Base-by-base conservation (phyloP, 2,113 vertebrate genomes). In the Seriola rivoliana region DNA sequence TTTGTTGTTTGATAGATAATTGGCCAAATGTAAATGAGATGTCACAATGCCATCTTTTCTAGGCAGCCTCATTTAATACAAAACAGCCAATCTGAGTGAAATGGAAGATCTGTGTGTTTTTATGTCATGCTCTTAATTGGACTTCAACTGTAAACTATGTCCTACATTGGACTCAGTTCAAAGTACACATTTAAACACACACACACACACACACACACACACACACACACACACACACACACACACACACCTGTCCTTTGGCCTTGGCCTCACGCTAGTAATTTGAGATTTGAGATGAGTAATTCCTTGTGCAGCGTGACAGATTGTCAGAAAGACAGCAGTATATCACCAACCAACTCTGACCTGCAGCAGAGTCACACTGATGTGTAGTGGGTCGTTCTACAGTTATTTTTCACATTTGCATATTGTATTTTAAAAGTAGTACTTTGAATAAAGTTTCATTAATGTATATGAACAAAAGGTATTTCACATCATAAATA, bases 201-300 rank as follows among this genome's bases (percentile, higher is more conserved):
- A 29, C 25, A 29, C 25, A 29, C 25, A 29, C 25, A 29, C 25
- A 29, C 25, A 55, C 32, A 52, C 34, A 48, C 16, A 75, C 54
- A 66, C 8, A 65, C 46, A 70, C 48, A 63, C 25, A 48, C 29
- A 59, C 7, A 21, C 40, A 38, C 9, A 57, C 25, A 52, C 34
- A 48, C 17, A 75, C 54, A 63, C 8, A 65, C 48, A 71, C 50
- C 59, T 81, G 71, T 77, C 59, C 58, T n/a, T 52, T 81, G 60
- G 38, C 44, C 82, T 82, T 91, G 84, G 21, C 86, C 66, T 71
- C 29, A 12, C 14, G 13, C 25, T 19, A 13, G 75, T 89, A 85
- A 82, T 71, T 25, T 76, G 82, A 91, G 74, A 82, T 21, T 29
- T 29, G 29, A 29, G 29, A 29, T 29, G 29, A 29, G 29, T 29